Evolutionary conservation across 2,113 vertebrate species (phyloP).

Genomic region (Neolamprologus devosi): DNA sequence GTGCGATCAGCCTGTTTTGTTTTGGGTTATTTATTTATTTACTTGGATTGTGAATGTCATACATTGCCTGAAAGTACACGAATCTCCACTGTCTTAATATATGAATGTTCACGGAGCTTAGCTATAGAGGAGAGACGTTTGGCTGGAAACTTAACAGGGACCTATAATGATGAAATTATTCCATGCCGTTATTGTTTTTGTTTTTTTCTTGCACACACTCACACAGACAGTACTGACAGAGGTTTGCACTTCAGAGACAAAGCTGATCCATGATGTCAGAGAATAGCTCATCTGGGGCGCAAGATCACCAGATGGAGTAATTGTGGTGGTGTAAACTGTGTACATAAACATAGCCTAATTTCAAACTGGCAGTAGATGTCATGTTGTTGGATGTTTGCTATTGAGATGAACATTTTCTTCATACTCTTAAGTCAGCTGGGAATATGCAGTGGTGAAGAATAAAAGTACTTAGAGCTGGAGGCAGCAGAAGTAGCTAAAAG

Average conservation of each 20-base stretch:
- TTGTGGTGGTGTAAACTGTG: conserved; percentile 23
- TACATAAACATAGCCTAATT: conserved; percentile 34
- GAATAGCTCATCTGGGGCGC: not conserved
- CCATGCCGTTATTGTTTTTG: not conserved
- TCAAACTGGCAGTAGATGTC: conserved; percentile 34
- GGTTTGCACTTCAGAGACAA: not conserved
- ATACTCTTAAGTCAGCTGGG: not conserved
- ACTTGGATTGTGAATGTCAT: conserved; percentile 23
- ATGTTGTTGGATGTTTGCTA: conserved; percentile 25
- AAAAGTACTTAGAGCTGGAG: not conserved
- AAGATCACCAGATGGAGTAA: not conserved
- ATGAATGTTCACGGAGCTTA: conserved; percentile 57
- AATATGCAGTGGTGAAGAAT: not conserved
- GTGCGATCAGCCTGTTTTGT: not conserved
- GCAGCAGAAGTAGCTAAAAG: not conserved
- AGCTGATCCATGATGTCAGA: not conserved
- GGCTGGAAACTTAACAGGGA: not conserved
- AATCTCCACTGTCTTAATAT: conserved; percentile 40
- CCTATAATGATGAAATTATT: not conserved
- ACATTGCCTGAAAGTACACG: conserved; percentile 46
- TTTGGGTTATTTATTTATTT: not conserved
- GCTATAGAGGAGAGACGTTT: conserved; percentile 3
- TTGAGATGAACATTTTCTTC: not conserved
- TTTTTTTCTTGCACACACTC: not conserved
- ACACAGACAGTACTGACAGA: not conserved